Base-by-base conservation (phyloP, 2,113 vertebrate species). In the human region DNA sequence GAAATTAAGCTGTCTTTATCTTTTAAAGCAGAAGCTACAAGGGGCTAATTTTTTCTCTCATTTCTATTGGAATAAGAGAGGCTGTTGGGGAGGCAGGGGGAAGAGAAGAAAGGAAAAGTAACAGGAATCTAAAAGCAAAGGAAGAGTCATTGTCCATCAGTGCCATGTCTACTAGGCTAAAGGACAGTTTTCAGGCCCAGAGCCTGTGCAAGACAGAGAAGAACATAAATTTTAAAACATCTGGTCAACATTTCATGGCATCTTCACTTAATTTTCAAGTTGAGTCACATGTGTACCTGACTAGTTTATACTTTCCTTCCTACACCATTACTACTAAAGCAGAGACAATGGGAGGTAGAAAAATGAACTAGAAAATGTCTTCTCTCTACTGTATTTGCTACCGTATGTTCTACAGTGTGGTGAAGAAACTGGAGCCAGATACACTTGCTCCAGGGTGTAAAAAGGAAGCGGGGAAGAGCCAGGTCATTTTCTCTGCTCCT, bases 1-100 rank as follows among this genome's bases (percentile, higher is more conserved):
- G 50, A 95, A 97, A 98, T 96, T 95, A 88, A 86, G 70, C 90
- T 83, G 20, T 91, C 91, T 96, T 97, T 94, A 64, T 89, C 52
- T 94, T 97, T 93, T 90, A 90, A 75, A 96, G 83, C 55, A 52
- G 73, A 90, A 93, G 45, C 87, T 75, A 35, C 64, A 93, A 82
- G 91, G 81, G 55, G 73, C 43, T 94, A 50, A 93, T 96, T 94
- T 96, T 97, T 38, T 55, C 78, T 87, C 18, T 3, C 20, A 30
- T 91, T 91, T 92, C 57, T 89, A 64, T 40, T 50, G 45, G 23
- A 12, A n/a, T 82, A 90, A 88, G 61, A 93, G 59, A 87, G 16
- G 86, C 52, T 61, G 22, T 52, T 13, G 23, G 27, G 2, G 27
- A 20, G 13, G 23, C 17, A 4, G 22, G 23, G 22, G 32, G 18